Conservation (phyloP, 1,140 invertebrate species). For the Drosophila oshimai region DNA sequence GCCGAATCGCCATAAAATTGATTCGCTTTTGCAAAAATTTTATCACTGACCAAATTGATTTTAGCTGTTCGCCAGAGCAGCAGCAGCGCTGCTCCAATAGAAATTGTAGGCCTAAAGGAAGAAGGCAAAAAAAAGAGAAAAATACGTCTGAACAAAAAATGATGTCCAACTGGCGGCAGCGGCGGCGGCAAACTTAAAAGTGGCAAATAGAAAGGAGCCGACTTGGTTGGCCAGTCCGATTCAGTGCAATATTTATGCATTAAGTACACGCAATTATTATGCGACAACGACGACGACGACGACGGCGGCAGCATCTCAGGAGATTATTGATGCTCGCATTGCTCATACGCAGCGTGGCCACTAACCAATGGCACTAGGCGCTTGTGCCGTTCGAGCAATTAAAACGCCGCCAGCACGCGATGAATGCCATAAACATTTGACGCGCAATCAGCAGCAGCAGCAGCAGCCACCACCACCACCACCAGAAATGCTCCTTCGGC, state of each 20-base stretch:
- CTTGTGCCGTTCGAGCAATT: slow-evolving; percentile 61
- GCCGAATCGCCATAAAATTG: slow-evolving; percentile 53
- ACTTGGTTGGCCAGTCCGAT: slow-evolving; percentile 32
- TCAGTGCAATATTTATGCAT: slow-evolving; percentile 76
- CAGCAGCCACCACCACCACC: slow-evolving; percentile 8
- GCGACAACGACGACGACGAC: slow-evolving; percentile 61
- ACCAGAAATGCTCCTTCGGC: slow-evolving; percentile 26
- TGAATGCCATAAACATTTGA: slow-evolving; percentile 80
- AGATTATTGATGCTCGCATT: slow-evolving; percentile 75
- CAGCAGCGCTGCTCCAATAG: slow-evolving; percentile 36
- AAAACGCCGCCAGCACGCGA: slow-evolving; percentile 77
- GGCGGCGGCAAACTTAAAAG: slow-evolving; percentile 66
- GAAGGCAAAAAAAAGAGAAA: slow-evolving; percentile 11
- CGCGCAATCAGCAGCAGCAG: slow-evolving; percentile 65
- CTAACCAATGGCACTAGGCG: slow-evolving; percentile 20
- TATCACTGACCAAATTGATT: slow-evolving; percentile 60
- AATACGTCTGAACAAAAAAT: slow-evolving; percentile 10
- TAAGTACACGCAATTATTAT: slow-evolving; percentile 80
- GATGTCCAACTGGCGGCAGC: slow-evolving; percentile 22
- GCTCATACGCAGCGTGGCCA: slow-evolving; percentile 74
- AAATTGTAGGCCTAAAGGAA: slow-evolving; percentile 62
- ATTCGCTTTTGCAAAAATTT: slow-evolving; percentile 58
- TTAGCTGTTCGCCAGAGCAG: slow-evolving; percentile 42
- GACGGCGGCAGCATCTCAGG: slow-evolving; percentile 57
- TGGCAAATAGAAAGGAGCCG: slow-evolving; percentile 72